phyloP scores from a whole-genome alignment of 2,113 vertebrate genomes.

The Struthio camelus region DNA sequence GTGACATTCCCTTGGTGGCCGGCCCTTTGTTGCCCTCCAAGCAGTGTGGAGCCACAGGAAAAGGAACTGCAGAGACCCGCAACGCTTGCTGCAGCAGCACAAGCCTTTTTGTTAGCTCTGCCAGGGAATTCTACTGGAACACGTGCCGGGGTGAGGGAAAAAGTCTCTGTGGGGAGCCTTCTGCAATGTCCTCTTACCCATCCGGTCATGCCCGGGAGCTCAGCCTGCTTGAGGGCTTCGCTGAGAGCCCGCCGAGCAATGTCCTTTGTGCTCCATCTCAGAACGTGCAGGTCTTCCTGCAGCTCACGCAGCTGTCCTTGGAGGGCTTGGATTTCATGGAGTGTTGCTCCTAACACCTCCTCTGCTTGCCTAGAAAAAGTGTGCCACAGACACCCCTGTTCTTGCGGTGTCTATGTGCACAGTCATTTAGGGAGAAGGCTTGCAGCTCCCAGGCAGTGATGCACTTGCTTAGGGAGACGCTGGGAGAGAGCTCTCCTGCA shows the following conservation, averaged over 20 bases:
- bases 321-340: slow-evolving; percentile 31
- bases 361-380: slow-evolving; percentile 24
- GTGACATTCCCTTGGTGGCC: not conserved
- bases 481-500: no score
- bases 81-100: not conserved
- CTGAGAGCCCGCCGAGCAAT: not conserved
- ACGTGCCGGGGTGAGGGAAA: not conserved
- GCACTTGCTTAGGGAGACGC: no score
- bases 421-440: not conserved
- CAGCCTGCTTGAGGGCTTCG: not conserved
- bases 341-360: slow-evolving; percentile 30
- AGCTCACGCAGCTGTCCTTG: slow-evolving; percentile 28
- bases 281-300: slow-evolving; percentile 11
- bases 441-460: no score
- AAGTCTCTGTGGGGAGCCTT: not conserved
- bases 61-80: not conserved
- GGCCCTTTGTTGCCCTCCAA: not conserved
- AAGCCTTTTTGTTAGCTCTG: not conserved
- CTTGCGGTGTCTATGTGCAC: not conserved
- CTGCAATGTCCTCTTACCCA: not conserved
- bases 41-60: not conserved
- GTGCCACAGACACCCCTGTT: not conserved
- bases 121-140: not conserved
- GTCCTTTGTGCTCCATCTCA: not conserved
- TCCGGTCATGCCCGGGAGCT: not conserved